Evolutionary conservation across 2,797 vertebrate genomes (phyloP).

Genomic region (Clarias fuscus): DNA sequence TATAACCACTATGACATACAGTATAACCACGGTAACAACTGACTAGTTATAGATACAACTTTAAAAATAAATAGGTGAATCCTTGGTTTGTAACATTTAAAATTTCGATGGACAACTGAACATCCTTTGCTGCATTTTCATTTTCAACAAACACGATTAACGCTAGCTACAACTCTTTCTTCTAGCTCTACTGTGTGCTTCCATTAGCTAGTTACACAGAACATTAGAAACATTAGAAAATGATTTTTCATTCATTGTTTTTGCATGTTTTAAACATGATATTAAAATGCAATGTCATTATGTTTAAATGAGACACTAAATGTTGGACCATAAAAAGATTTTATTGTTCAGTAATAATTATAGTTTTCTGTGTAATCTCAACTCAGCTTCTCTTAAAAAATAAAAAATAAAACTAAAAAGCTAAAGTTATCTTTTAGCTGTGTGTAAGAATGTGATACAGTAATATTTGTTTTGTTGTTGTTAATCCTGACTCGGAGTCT

Average conservation of each 20-base stretch:
- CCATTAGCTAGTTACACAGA: neutral
- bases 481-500: constrained; percentile 19
- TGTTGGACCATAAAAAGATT: neutral
- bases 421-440: neutral
- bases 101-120: no score
- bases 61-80: neutral
- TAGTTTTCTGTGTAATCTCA: neutral
- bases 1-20: neutral
- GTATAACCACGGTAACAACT: neutral
- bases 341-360: neutral
- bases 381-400: neutral
- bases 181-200: neutral
- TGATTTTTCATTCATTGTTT: neutral
- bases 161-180: neutral
- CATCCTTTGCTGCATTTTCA: neutral
- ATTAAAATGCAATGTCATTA: neutral
- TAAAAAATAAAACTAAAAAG: no score
- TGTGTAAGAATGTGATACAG: neutral
- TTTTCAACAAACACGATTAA: neutral
- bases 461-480: no score
- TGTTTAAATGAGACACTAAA: neutral
- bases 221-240: neutral
- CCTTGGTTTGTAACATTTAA: neutral
- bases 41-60: neutral
- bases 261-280: neutral